Base-by-base conservation (phyloP, 1,140 invertebrate genomes). In the Rhizoglyphus robini region DNA sequence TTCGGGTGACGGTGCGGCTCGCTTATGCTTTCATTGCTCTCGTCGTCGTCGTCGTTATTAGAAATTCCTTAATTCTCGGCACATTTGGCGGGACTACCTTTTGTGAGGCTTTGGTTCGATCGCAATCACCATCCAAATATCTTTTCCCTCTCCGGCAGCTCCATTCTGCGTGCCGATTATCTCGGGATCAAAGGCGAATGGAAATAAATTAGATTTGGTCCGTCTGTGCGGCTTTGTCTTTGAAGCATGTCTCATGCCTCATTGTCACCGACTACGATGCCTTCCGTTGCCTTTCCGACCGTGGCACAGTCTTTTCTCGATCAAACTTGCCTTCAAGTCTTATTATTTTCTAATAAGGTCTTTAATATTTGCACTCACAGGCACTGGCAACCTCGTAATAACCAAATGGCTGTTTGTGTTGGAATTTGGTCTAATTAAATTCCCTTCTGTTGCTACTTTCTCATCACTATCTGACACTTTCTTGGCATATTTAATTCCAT, bases 241-340 rank as follows among this genome's bases (percentile, higher is more conserved):
- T 54, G 8, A 20, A 8, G 8, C 51, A 32, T 54, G 8, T 54
- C 51, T 32, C 51, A 27, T 32, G 8, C 51, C 51, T 54, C 51
- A 54, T 54, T 54, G 51, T 54, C 51, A 54, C 51, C 51, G 51
- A 27, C n/a, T n/a, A n/a, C n/a, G n/a, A n/a, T n/a, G n/a, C n/a
- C n/a, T n/a, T n/a, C n/a, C n/a, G n/a, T n/a, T n/a, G n/a, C n/a
- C n/a, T n/a, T n/a, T n/a, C n/a, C n/a, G n/a, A n/a, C n/a, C n/a
- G n/a, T n/a, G n/a, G n/a, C n/a, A n/a, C 51, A 32, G 51, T 27
- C 51, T 54, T 25, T 32, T 54, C 15, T 54, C 23, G 8, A 41
- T 8, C 36, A 41, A 41, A 41, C 36, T 41, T 41, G 36, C 36
- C 36, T 41, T 18, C 18, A 11, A 41, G 8, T 41, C 36, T 41